A percentile compares a stretch with the other conserved stretches of the same genome.
Conservation (phyloP, 2,888 invertebrate species). For the Entomobrya proxima region DNA sequence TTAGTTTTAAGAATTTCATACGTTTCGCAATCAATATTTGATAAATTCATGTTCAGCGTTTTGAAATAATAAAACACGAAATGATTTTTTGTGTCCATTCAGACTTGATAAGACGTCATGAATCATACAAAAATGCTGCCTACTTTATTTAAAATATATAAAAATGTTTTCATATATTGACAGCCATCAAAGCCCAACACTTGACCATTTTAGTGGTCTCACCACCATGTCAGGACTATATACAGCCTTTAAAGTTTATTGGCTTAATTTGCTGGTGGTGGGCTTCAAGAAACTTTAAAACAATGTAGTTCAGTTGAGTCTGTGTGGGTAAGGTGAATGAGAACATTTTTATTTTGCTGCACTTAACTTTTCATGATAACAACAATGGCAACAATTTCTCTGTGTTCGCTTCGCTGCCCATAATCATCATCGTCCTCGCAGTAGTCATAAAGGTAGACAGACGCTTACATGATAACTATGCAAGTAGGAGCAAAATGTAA, state of each 20-base stretch:
- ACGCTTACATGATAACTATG: background rate
- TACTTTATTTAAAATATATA: background rate
- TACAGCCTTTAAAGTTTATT: background rate
- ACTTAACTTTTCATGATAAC: background rate
- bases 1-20: too few species aligned
- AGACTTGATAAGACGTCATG: too few species aligned
- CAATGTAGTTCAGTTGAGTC: background rate
- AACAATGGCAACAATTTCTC: slow-evolving; percentile 4
- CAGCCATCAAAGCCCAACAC: background rate
- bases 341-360: background rate
- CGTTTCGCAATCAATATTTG: too few species aligned
- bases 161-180: background rate
- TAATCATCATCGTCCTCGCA: slow-evolving; percentile 8
- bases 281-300: slow-evolving; percentile 1
- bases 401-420: slow-evolving; percentile 31
- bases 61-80: too few species aligned
- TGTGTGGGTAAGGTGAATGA: background rate
- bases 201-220: background rate
- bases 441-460: background rate
- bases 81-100: too few species aligned
- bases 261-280: background rate
- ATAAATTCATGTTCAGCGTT: too few species aligned
- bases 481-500: background rate
- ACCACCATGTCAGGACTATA: too few species aligned
- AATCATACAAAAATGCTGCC: background rate